These are phyloP conservation scores for Listronotus bonariensis DNA, from an alignment of 1,140 invertebrate species.

Conservation along the genomic window DNA sequence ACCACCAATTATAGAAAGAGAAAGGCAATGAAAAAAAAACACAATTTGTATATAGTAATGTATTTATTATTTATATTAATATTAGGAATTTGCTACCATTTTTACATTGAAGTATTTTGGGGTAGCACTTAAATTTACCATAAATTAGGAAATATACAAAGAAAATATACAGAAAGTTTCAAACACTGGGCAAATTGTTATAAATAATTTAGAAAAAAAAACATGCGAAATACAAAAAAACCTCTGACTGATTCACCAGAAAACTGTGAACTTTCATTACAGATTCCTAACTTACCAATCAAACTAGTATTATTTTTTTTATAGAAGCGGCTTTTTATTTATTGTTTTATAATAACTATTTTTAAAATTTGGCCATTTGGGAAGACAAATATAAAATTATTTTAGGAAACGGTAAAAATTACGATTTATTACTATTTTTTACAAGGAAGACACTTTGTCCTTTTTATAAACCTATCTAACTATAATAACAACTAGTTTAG, in stretches of 20 bases:
- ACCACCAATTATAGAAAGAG: too few relatives aligned
- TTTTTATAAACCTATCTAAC: too few relatives aligned
- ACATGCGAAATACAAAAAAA: too few relatives aligned
- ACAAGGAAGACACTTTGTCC: slow-evolving; percentile 9
- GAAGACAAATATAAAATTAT: slow-evolving; percentile 7
- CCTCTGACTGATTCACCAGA: too few relatives aligned
- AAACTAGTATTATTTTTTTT: too few relatives aligned
- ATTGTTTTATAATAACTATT: too few relatives aligned
- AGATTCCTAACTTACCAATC: too few relatives aligned
- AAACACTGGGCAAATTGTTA: background rate
- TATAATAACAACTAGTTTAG: too few relatives aligned
- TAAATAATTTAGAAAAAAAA: too few relatives aligned
- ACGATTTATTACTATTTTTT: slow-evolving; percentile 1
- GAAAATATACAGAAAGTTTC: slow-evolving; percentile 28
- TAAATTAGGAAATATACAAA: slow-evolving; percentile 35
- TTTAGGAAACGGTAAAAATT: slow-evolving; percentile 1
- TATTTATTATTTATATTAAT: slow-evolving; percentile 47
- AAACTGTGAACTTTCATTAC: too few relatives aligned
- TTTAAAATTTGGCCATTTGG: slow-evolving; percentile 15
- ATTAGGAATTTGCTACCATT: slow-evolving; percentile 56
- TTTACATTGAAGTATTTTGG: slow-evolving; percentile 46
- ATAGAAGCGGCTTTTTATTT: too few relatives aligned
- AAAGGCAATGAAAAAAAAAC: slow-evolving; percentile 7
- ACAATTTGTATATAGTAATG: slow-evolving; percentile 15
- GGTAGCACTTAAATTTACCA: slow-evolving; percentile 43